phyloP scores from a whole-genome alignment of 2,888 invertebrate genomes.

The Ophion slaviceki region DNA sequence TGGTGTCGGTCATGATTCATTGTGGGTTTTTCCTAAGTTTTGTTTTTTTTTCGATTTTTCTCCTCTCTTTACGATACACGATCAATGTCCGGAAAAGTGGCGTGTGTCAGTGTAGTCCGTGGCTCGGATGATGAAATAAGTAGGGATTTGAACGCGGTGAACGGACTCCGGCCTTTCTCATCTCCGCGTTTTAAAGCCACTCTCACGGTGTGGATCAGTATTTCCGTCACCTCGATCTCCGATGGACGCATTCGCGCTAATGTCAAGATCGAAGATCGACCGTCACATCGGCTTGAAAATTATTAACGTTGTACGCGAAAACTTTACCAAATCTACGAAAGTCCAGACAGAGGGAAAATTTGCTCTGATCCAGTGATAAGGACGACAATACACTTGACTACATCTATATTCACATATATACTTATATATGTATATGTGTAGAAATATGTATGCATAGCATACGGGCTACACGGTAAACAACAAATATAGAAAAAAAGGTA shows the following conservation, averaged over 20 bases:
- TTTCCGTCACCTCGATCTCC: conserved; percentile 77
- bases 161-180: conserved; percentile 76
- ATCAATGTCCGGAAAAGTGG: conserved; percentile 30
- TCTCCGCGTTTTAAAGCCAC: conserved; percentile 68
- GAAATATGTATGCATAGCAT: background rate
- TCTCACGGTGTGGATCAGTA: conserved; percentile 72
- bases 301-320: background rate
- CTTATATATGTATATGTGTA: background rate
- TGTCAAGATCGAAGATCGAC: conserved; percentile 56
- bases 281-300: conserved; percentile 32
- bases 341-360: conserved; percentile 25
- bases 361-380: conserved; percentile 17
- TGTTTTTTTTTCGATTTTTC: background rate
- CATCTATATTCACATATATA: conserved; percentile 10
- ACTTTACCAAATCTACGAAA: conserved; percentile 1
- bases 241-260: conserved; percentile 77
- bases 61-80: background rate
- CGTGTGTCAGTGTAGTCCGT: conserved; percentile 47
- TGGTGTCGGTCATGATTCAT: conserved; percentile 19
- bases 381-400: conserved; percentile 2
- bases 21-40: background rate
- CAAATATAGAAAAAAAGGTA: conserved; percentile 8
- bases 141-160: conserved; percentile 79
- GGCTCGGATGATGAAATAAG: conserved; percentile 67
- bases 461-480: background rate